Evolutionary conservation across 2,113 vertebrate genomes (phyloP).

Genomic region (Anas platyrhynchos): DNA sequence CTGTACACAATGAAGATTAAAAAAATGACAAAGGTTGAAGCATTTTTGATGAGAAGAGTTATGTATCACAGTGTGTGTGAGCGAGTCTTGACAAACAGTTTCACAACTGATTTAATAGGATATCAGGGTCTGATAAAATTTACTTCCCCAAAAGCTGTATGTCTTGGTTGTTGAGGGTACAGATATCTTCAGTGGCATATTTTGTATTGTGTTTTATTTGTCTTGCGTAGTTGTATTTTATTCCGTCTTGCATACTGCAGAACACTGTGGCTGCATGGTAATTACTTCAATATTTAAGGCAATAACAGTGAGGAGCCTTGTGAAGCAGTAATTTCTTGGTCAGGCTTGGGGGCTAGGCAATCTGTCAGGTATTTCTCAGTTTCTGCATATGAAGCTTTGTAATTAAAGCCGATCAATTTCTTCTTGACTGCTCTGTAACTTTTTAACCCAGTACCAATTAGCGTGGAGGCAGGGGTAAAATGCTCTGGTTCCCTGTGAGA

Average conservation of each 20-base stretch:
- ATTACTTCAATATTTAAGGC: slow-evolving; percentile 8
- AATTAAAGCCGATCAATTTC: slow-evolving; percentile 33
- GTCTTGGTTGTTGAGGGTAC: background rate
- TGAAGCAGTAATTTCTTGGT: slow-evolving; percentile 28
- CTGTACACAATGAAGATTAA: background rate
- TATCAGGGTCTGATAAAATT: background rate
- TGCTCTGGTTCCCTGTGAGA: background rate
- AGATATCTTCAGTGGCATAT: background rate
- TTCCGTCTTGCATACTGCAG: background rate
- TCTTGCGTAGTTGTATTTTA: background rate
- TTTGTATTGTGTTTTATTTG: background rate
- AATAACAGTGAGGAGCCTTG: background rate
- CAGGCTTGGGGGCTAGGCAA: background rate
- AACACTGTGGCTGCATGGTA: background rate
- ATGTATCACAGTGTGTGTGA: background rate
- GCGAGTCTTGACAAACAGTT: background rate
- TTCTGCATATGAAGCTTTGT: slow-evolving; percentile 5
- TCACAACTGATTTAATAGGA: background rate
- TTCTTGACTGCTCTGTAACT: slow-evolving; percentile 12
- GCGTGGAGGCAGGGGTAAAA: background rate
- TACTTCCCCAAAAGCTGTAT: background rate
- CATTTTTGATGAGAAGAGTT: background rate
- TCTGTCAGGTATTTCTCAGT: slow-evolving; percentile 21
- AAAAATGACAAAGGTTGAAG: background rate
- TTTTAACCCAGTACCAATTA: background rate